Conservation (phyloP, 2,888 invertebrate genomes). For the Melanostoma scalare region DNA sequence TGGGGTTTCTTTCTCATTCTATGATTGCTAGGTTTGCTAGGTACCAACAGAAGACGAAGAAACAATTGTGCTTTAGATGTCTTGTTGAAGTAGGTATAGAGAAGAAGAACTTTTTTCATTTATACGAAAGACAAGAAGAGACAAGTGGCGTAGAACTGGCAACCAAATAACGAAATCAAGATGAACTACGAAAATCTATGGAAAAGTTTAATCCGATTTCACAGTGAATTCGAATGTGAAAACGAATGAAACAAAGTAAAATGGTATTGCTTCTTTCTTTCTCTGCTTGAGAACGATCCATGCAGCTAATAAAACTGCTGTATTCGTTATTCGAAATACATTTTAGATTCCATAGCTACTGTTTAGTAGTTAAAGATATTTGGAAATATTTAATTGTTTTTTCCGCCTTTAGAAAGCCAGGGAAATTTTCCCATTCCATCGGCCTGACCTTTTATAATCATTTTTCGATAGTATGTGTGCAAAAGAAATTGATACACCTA, state of each 20-base stretch:
- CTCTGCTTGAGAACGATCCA: not conserved
- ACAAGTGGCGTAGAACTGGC: too few relatives aligned
- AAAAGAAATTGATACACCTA: slow-evolving; percentile 42
- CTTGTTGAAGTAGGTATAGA: too few relatives aligned
- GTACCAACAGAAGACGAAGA: too few relatives aligned
- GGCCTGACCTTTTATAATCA: not conserved
- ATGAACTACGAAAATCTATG: slow-evolving; percentile 30
- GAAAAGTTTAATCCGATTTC: slow-evolving; percentile 64
- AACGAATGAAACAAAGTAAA: slow-evolving; percentile 55
- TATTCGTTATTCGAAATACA: slow-evolving; percentile 56
- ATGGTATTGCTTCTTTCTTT: slow-evolving; percentile 9
- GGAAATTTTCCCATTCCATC: not conserved
- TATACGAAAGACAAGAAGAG: too few relatives aligned
- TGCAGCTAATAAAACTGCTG: slow-evolving; percentile 1
- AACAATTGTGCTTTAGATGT: too few relatives aligned
- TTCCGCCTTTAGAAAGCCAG: not conserved
- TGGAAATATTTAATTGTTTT: slow-evolving; percentile 56
- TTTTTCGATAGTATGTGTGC: slow-evolving; percentile 17
- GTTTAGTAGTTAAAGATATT: slow-evolving; percentile 54
- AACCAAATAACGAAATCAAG: not conserved
- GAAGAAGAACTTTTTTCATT: too few relatives aligned
- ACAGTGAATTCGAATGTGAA: slow-evolving; percentile 61
- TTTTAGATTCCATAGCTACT: slow-evolving; percentile 53
- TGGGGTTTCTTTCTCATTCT: too few relatives aligned
- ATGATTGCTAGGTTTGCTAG: too few relatives aligned